phyloP scores from a whole-genome alignment of 1,140 invertebrate genomes.

The Pygmarrhopalites habei region DNA sequence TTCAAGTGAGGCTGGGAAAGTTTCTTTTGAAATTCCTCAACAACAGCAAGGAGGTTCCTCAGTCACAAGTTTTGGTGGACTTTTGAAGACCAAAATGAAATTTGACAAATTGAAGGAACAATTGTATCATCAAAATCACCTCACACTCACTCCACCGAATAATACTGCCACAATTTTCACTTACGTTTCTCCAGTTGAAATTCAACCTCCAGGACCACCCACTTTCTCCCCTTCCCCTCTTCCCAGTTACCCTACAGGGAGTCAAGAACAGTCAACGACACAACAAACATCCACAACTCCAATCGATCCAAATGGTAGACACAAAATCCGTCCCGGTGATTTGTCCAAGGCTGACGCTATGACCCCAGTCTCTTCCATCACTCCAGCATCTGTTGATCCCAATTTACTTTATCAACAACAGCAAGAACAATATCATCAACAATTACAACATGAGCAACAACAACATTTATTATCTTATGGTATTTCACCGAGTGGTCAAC shows the following conservation, averaged over 20 bases:
- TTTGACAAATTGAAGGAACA: slow-evolving; percentile 35
- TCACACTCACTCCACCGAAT: background rate
- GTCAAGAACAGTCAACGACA: background rate
- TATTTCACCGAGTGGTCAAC: slow-evolving; percentile 14
- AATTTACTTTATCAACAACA: background rate
- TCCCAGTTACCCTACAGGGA: background rate
- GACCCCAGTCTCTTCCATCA: slow-evolving; percentile 16
- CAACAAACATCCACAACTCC: background rate
- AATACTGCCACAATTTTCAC: background rate
- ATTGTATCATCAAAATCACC: slow-evolving; percentile 26
- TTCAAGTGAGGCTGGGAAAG: background rate
- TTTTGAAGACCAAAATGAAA: slow-evolving; percentile 31
- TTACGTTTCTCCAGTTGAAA: background rate
- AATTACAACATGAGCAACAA: slow-evolving; percentile 5
- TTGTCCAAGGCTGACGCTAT: slow-evolving; percentile 25
- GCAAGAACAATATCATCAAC: background rate
- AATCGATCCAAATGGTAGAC: slow-evolving; percentile 27
- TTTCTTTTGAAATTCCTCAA: background rate
- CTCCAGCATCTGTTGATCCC: slow-evolving; percentile 1
- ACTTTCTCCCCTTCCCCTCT: background rate
- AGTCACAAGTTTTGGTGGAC: slow-evolving; percentile 26
- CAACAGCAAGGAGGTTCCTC: background rate
- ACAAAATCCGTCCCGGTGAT: slow-evolving; percentile 36
- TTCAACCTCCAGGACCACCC: background rate
- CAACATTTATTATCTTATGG: slow-evolving; percentile 1